Conservation (phyloP, 2,888 invertebrate genomes). For the Petrolisthes manimaculis region DNA sequence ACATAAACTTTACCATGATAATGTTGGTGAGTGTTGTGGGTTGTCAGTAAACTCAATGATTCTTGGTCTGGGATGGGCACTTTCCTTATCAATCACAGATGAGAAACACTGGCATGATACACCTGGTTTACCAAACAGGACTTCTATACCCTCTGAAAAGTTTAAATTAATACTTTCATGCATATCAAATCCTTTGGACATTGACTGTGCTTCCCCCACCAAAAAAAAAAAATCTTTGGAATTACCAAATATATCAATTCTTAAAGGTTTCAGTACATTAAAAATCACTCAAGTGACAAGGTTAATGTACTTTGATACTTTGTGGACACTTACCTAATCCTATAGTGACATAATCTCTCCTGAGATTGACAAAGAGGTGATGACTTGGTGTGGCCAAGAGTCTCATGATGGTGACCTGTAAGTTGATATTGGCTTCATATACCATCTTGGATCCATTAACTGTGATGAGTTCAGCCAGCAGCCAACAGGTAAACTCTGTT, state of each 20-base stretch:
- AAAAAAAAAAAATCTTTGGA: no score
- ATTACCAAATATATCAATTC: no score
- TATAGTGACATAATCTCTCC: slow-evolving; percentile 48
- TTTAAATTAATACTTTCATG: background rate
- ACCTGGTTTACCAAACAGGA: slow-evolving; percentile 44
- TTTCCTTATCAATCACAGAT: slow-evolving; percentile 34
- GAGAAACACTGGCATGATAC: slow-evolving; percentile 44
- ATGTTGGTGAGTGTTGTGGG: slow-evolving; percentile 27
- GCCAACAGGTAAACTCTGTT: slow-evolving; percentile 60
- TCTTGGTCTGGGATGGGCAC: slow-evolving; percentile 47
- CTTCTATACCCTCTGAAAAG: slow-evolving; percentile 51
- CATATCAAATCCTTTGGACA: background rate
- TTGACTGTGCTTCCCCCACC: background rate
- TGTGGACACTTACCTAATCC: slow-evolving; percentile 39
- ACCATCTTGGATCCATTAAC: slow-evolving; percentile 44
- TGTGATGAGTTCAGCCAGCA: slow-evolving; percentile 52
- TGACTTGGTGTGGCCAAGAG: slow-evolving; percentile 49
- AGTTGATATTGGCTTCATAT: slow-evolving; percentile 41
- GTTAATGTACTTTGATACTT: no score
- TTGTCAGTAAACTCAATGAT: slow-evolving; percentile 38
- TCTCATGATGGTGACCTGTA: slow-evolving; percentile 58
- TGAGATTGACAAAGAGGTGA: slow-evolving; percentile 33
- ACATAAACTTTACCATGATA: slow-evolving; percentile 29
- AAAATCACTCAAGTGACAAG: no score
- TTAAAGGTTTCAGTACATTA: no score